Conservation (phyloP, 1,140 invertebrate genomes). For the Drosophila paulistorum region DNA sequence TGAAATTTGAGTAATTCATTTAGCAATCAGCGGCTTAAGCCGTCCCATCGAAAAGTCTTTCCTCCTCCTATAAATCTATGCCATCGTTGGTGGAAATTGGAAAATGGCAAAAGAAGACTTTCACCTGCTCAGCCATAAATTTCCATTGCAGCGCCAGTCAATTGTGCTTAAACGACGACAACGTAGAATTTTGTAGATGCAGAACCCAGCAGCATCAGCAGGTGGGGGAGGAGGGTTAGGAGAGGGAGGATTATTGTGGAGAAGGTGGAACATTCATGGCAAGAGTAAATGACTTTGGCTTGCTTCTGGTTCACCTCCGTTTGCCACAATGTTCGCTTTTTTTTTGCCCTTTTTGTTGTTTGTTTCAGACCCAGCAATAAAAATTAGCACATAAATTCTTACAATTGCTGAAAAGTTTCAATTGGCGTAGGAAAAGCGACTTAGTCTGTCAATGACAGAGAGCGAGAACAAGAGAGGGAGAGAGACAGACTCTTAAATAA, state of each 20-base stretch:
- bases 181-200: neutral
- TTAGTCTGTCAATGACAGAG: slow-evolving; percentile 9
- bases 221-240: neutral
- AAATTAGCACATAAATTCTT: slow-evolving; percentile 24
- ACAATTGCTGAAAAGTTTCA: slow-evolving; percentile 8
- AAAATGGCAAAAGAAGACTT: slow-evolving; percentile 33
- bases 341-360: slow-evolving; percentile 6
- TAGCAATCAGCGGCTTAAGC: slow-evolving; percentile 41
- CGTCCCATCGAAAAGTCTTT: neutral
- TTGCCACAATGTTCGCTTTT: slow-evolving; percentile 12
- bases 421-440: neutral
- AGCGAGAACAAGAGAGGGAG: neutral
- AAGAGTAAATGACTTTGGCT: neutral
- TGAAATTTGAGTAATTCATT: slow-evolving; percentile 37
- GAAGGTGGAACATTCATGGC: neutral
- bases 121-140: slow-evolving; percentile 73
- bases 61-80: slow-evolving; percentile 47
- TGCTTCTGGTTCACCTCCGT: slow-evolving; percentile 17
- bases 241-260: neutral
- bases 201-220: neutral
- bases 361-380: slow-evolving; percentile 12
- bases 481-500: neutral
- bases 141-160: slow-evolving; percentile 60
- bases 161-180: slow-evolving; percentile 61
- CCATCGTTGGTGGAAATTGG: slow-evolving; percentile 28